A percentile compares a stretch with the other conserved stretches of the same genome.
phyloP scores from a whole-genome alignment of 2,113 vertebrate species.

The Henicopernis longicauda region DNA sequence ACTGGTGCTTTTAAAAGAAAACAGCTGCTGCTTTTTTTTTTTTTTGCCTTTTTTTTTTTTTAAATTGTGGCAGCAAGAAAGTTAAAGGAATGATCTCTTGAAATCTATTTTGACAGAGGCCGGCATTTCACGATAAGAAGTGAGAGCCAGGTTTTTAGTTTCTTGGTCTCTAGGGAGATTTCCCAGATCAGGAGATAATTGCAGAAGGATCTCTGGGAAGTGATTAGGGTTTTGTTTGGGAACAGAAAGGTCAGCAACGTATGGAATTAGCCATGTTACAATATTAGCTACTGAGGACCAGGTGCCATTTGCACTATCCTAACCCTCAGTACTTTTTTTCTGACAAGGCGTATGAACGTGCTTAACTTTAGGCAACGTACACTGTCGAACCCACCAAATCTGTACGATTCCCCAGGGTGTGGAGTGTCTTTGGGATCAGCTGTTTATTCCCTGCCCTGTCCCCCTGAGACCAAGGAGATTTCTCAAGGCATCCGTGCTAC shows the following conservation, averaged over 20 bases:
- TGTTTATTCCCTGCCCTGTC: neutral
- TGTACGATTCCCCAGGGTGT: neutral
- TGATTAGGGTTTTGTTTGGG: neutral
- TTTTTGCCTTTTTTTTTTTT: neutral
- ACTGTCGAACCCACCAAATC: neutral
- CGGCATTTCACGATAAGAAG: neutral
- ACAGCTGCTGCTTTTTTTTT: neutral
- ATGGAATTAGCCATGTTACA: neutral
- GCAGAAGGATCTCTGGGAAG: neutral
- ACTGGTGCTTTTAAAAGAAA: conserved; percentile 12
- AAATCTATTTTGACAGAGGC: neutral
- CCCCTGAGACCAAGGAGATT: neutral
- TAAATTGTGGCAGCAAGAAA: neutral
- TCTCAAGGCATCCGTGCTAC: neutral
- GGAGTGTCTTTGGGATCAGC: neutral
- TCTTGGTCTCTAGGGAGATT: neutral
- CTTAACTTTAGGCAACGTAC: neutral
- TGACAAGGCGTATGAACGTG: neutral
- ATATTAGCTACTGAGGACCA: neutral
- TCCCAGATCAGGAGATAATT: neutral
- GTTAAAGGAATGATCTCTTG: neutral
- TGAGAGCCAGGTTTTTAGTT: neutral
- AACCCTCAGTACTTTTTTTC: neutral
- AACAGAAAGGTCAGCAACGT: neutral
- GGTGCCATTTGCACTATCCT: neutral